Evolutionary conservation across 2,113 vertebrate genomes (phyloP).

Genomic region (Grallaria varia): DNA sequence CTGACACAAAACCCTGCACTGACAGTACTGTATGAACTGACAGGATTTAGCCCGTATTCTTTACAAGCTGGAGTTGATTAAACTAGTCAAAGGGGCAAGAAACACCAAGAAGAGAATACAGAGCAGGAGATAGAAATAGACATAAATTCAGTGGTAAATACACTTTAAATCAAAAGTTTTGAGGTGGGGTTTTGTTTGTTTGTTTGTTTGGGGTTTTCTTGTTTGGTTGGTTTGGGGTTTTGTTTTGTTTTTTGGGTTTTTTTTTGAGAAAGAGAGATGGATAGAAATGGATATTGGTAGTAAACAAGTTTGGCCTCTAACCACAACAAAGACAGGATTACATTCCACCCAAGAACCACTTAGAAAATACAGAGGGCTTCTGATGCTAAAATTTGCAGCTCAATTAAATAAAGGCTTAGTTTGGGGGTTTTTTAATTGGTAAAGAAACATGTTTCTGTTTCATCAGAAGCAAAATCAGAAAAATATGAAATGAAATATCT

Average conservation of each 20-base stretch:
- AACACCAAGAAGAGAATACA: neutral
- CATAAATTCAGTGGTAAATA: neutral
- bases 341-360: neutral
- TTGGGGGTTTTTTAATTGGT: neutral
- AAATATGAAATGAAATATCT: neutral
- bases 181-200: neutral
- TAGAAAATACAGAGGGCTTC: neutral
- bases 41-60: constrained; percentile 34
- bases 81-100: neutral
- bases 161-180: neutral
- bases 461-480: neutral
- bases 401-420: neutral
- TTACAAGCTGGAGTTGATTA: constrained; percentile 27
- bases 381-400: neutral
- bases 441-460: neutral
- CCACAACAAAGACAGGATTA: neutral
- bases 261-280: neutral
- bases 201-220: neutral
- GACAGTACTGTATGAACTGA: neutral
- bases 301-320: neutral
- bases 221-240: neutral
- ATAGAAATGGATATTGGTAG: neutral
- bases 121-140: neutral
- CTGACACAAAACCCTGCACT: constrained; percentile 26
- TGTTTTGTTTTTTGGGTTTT: neutral